phyloP scores from a whole-genome alignment of 2,113 vertebrate species.

The Protomyctophum bolini region DNA sequence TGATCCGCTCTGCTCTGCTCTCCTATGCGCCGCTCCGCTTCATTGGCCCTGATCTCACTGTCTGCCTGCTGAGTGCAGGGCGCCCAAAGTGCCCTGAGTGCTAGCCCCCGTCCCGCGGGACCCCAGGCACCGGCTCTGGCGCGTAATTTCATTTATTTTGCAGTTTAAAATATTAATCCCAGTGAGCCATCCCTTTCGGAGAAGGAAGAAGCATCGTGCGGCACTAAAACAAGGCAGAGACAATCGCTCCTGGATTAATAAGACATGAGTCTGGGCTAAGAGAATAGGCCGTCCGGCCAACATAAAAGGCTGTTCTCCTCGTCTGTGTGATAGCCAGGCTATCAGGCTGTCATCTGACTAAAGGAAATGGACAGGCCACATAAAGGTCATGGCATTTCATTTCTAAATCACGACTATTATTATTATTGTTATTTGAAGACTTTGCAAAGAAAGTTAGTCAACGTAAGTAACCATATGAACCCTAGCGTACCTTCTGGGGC shows the following conservation, averaged over 20 bases:
- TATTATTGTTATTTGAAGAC: too few species aligned
- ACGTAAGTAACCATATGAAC: too few species aligned
- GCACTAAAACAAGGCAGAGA: slow-evolving; percentile 76
- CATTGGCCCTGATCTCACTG: slow-evolving; percentile 73
- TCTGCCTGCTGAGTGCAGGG: slow-evolving; percentile 67
- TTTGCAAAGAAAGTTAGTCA: too few species aligned
- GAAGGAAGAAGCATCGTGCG: slow-evolving; percentile 75
- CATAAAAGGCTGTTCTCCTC: slow-evolving; percentile 46
- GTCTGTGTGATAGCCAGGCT: slow-evolving; percentile 46
- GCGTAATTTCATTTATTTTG: slow-evolving; percentile 82
- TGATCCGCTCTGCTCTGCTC: neutral
- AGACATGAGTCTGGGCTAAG: slow-evolving; percentile 70
- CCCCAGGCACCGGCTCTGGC: slow-evolving; percentile 69
- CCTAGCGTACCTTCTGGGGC: too few species aligned
- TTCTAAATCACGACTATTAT: slow-evolving; percentile 18
- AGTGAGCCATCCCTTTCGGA: slow-evolving; percentile 59
- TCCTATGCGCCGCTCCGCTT: slow-evolving; percentile 66
- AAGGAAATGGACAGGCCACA: slow-evolving; percentile 44
- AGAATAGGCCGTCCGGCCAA: slow-evolving; percentile 55
- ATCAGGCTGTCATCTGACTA: slow-evolving; percentile 38
- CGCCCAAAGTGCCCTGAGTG: slow-evolving; percentile 75
- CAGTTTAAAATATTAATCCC: slow-evolving; percentile 80
- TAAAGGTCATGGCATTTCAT: slow-evolving; percentile 44
- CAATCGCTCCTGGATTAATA: slow-evolving; percentile 77
- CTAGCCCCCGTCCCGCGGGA: slow-evolving; percentile 64